Percentiles rank a stretch among this genome's conserved stretches.
Evolutionary conservation across 2,888 invertebrate species (phyloP).

Genomic region (Diadegma fenestrale): DNA sequence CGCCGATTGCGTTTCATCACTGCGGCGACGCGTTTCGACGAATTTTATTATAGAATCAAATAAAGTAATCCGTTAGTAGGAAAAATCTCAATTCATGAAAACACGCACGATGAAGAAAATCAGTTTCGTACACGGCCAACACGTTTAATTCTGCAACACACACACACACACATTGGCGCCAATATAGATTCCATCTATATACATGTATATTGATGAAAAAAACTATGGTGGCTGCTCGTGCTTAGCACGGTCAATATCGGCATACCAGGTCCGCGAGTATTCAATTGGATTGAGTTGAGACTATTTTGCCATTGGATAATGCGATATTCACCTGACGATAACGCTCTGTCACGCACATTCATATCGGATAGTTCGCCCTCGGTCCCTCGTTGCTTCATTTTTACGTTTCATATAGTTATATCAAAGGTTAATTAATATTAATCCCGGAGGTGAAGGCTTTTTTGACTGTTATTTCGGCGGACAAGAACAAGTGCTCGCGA

Average conservation of each 20-base stretch:
- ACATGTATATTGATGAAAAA: background rate
- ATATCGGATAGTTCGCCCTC: background rate
- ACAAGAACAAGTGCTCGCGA: constrained; percentile 16
- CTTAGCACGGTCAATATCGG: background rate
- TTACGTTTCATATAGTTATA: background rate
- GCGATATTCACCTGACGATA: constrained; percentile 57
- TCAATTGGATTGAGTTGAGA: constrained; percentile 46
- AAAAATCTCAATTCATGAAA: constrained; percentile 13
- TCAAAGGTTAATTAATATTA: constrained; percentile 17
- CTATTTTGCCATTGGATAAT: constrained; percentile 50
- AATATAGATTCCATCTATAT: too few relatives aligned
- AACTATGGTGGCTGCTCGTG: background rate
- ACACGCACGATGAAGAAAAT: too few relatives aligned
- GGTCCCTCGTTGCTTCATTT: background rate
- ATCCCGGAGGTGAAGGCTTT: constrained; percentile 39
- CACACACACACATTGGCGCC: too few relatives aligned
- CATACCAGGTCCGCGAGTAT: constrained; percentile 46
- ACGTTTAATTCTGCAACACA: constrained; percentile 46
- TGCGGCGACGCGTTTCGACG: background rate
- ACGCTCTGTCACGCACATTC: constrained; percentile 45
- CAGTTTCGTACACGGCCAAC: constrained; percentile 23
- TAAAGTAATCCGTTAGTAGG: background rate
- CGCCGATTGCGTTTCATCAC: background rate
- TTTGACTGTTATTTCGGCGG: constrained; percentile 4
- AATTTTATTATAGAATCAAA: background rate